Evolutionary conservation across 2,888 invertebrate species (phyloP).

Genomic region (Unio pictorum): DNA sequence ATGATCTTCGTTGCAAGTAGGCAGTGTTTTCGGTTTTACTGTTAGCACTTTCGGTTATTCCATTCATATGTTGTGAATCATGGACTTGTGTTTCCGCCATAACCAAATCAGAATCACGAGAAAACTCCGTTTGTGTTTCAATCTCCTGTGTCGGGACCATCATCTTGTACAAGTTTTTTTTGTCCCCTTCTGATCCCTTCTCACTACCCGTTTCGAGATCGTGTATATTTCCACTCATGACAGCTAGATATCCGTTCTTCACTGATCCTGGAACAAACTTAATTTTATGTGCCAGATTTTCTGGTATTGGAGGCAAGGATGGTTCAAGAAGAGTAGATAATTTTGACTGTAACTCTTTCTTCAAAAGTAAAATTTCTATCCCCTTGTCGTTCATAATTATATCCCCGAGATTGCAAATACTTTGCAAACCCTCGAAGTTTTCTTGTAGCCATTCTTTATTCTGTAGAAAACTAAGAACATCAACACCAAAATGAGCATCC

Average conservation of each 20-base stretch:
- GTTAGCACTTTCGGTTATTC: no score
- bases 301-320: slow-evolving; percentile 46
- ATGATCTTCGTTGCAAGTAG: no score
- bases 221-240: slow-evolving; percentile 4
- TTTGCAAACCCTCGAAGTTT: slow-evolving; percentile 61
- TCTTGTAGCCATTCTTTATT: slow-evolving; percentile 62
- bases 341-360: slow-evolving; percentile 67
- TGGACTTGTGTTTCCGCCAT: no score
- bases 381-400: slow-evolving; percentile 67
- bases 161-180: no score
- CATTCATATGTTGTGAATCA: no score
- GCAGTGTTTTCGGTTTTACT: no score
- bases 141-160: no score
- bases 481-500: slow-evolving; percentile 59
- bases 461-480: slow-evolving; percentile 57
- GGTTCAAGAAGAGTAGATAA: slow-evolving; percentile 58
- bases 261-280: slow-evolving; percentile 64
- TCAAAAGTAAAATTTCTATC: slow-evolving; percentile 68
- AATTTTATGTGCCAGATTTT: slow-evolving; percentile 45
- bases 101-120: no score
- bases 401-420: slow-evolving; percentile 63
- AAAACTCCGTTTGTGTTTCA: no score
- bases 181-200: neutral
- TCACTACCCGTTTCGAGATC: neutral
- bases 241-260: slow-evolving; percentile 51